Evolutionary conservation across 2,797 vertebrate species (phyloP), one percentile per base, ranked within the genome.

Genomic region (Lacerta viridis): DNA sequence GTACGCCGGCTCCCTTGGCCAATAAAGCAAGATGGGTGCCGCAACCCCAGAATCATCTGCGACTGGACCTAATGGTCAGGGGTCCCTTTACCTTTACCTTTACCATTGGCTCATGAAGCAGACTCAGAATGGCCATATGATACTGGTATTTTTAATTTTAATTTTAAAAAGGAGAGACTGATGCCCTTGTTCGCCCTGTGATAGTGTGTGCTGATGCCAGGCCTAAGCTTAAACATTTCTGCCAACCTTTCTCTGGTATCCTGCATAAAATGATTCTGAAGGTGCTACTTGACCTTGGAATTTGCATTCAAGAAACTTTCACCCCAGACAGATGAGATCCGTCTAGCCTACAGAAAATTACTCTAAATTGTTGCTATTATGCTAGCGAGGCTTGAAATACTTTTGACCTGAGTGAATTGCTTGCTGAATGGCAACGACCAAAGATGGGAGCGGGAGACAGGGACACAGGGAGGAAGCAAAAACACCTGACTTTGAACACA

Each of bases 401-500:
- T 29, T 88, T 81, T 83, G 84, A 61, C 87, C 33, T 75, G 64
- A n/a, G 55, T 77, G 74, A 3, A 10, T 69, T 0, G 1, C 17
- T 76, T 0, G 2, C 7, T 72, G 59, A 64, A 79, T 68, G 84
- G n/a, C 64, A 78, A 36, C 36, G 3, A 11, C 7, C 41, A 77
- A 77, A 46, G 5, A 25, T 18, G 5, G 75, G 71, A 15, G 27
- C 6, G 5, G 75, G 33, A 15, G 27, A 41, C 11, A 8, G 27
- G 29, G 9, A 25, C 23, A 7, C 3, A 7, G 61, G 36, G 23
- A n/a, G 41, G 43, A 83, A 71, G 27, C 69, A 27, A 68, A 39
- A 0, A 0, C 0, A 0, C 2, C 9, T 79, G 41, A 1, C 13
- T 89, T 84, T 59, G 78, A 15, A 3, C 7, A 7, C 0, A 0